A percentile compares a stretch with the other conserved stretches of the same genome.
Evolutionary conservation across 2,888 invertebrate species (phyloP).

Genomic region (Monochamus alternatus): DNA sequence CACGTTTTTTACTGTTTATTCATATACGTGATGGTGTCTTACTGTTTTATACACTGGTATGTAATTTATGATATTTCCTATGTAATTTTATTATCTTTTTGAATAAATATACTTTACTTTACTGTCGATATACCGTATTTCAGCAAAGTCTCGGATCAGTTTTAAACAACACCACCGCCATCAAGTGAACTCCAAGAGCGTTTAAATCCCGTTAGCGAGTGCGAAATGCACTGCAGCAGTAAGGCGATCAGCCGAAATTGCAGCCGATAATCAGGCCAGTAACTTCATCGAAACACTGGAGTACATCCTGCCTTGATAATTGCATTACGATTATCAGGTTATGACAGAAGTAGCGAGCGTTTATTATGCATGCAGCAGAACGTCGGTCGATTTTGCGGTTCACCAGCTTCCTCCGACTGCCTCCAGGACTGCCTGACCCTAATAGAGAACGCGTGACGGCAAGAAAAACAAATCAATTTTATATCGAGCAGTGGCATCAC

Average conservation of each 20-base stretch:
- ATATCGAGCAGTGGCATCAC: conserved; percentile 54
- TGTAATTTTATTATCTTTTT: too few relatives aligned
- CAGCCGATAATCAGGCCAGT: neutral
- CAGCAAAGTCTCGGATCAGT: neutral
- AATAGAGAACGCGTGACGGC: conserved; percentile 56
- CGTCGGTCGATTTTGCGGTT: conserved; percentile 48
- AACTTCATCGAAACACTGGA: neutral
- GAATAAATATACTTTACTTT: too few relatives aligned
- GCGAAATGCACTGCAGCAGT: neutral
- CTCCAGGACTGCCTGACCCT: conserved; percentile 9
- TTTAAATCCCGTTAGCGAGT: neutral
- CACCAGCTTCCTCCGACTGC: conserved; percentile 23
- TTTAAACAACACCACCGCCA: neutral
- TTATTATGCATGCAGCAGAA: conserved; percentile 27
- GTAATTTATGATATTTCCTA: too few relatives aligned
- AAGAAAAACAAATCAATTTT: conserved; percentile 57
- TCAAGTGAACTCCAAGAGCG: too few relatives aligned
- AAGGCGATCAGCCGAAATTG: neutral
- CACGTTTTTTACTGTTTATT: too few relatives aligned
- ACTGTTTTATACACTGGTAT: too few relatives aligned
- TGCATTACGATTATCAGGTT: conserved; percentile 11
- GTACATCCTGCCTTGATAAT: neutral
- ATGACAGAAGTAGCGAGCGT: conserved; percentile 31
- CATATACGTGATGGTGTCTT: too few relatives aligned
- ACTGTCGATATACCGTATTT: too few relatives aligned